Base-by-base conservation (phyloP, 2,888 invertebrate genomes). In the Ophraella communa region DNA sequence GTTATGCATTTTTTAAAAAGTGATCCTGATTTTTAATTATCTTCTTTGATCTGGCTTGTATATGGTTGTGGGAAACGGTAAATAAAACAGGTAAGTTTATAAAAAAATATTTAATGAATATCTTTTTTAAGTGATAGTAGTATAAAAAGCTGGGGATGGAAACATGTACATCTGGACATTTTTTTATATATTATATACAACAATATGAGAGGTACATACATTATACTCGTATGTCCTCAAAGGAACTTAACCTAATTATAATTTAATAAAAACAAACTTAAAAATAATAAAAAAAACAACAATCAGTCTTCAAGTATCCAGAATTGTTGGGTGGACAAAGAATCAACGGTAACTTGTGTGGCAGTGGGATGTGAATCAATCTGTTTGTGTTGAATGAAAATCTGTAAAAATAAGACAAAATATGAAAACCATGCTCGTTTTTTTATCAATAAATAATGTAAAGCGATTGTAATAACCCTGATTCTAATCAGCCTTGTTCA, bases 321-420 rank as follows among this genome's bases (percentile, higher is more conserved):
- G 78, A 77, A 78, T 74, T 67, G 75, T 76, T 77, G 79, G 75
- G 72, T 71, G 65, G 68, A 68, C 64, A 79, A 74, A 81, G 81
- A 81, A 80, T 81, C 64, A 79, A 74, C 78, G 82, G 82, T 82
- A 82, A 82, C 82, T 82, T 74, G 74, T 77, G 81, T 81, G 82
- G 81, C 81, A 82, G 81, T 82, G 82, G 75, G 73, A 74, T 78
- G 74, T 77, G 70, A 71, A 66, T 65, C 66, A 68, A 59, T 39
- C 39, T 55, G 63, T 65, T 67, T 66, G 24, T 63, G 23, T 51
- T 30, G 55, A 64, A 64, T 65, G 65, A 66, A 63, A 53, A 77
- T 76, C 80, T 80, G 80, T n/a, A 80, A 80, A 68, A 77, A 75
- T 75, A 70, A 69, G 68, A 70, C 45, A 67, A 52, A 49, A 58